Evolutionary conservation across 2,888 invertebrate genomes (phyloP).

Genomic region (Sipha maydis): DNA sequence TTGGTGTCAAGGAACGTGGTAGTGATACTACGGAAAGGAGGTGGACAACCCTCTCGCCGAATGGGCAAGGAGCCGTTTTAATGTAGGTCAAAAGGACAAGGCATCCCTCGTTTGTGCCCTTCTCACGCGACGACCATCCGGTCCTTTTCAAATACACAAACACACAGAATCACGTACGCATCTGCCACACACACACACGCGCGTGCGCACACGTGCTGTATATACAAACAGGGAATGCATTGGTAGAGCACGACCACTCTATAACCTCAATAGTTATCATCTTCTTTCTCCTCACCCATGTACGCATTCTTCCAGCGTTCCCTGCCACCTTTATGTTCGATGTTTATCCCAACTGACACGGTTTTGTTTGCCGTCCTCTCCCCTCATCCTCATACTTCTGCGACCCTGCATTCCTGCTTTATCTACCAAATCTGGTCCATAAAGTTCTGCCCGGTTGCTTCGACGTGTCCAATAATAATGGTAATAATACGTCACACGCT

Average conservation of each 20-base stretch:
- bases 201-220: neutral
- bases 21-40: neutral
- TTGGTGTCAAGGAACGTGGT: slow-evolving; percentile 38
- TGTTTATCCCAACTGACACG: slow-evolving; percentile 51
- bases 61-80: slow-evolving; percentile 10
- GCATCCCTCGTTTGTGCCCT: neutral
- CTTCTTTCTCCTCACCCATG: neutral
- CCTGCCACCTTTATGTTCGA: slow-evolving; percentile 15
- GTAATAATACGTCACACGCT: slow-evolving; percentile 39
- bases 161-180: neutral
- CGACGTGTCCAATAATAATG: slow-evolving; percentile 34
- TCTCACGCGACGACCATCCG: neutral
- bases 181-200: neutral
- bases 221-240: slow-evolving; percentile 40
- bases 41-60: neutral
- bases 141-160: neutral
- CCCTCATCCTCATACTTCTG: neutral
- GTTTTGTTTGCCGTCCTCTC: slow-evolving; percentile 22
- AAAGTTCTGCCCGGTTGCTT: slow-evolving; percentile 26
- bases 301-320: neutral
- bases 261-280: slow-evolving; percentile 40
- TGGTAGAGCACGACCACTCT: slow-evolving; percentile 31
- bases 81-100: slow-evolving; percentile 61
- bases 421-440: slow-evolving; percentile 40
- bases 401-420: neutral